Conservation (phyloP, 1,140 invertebrate species). For the Drosophila biarmipes region DNA sequence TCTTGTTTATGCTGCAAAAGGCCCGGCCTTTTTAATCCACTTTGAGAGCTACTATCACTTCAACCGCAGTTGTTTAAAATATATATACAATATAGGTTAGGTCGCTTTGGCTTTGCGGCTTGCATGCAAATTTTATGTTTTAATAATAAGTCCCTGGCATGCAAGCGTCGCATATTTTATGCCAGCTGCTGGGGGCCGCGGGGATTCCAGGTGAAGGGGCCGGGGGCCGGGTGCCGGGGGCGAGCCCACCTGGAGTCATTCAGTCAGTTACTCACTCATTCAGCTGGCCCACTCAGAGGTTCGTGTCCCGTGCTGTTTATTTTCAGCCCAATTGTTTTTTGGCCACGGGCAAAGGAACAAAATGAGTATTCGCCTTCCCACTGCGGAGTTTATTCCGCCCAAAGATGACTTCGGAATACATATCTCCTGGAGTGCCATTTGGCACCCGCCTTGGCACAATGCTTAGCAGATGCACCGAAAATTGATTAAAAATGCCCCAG, state of each 20-base stretch:
- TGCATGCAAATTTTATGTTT: conserved; percentile 82
- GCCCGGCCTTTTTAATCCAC: too few relatives aligned
- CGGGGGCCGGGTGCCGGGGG: too few relatives aligned
- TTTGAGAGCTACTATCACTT: background rate
- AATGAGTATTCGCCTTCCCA: background rate
- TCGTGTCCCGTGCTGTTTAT: conserved; percentile 35
- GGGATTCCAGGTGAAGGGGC: background rate
- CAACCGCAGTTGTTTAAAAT: conserved; percentile 15
- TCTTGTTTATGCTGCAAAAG: background rate
- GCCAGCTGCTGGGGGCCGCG: conserved; percentile 54
- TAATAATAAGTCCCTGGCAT: conserved; percentile 80
- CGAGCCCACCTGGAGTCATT: conserved; percentile 25
- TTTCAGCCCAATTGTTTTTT: conserved; percentile 50
- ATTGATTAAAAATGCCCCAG: conserved; percentile 22
- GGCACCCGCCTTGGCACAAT: conserved; percentile 2
- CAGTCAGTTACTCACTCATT: conserved; percentile 18
- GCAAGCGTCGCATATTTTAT: conserved; percentile 80
- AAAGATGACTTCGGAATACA: background rate
- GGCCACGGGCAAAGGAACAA: background rate
- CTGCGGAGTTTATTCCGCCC: background rate
- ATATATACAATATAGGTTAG: conserved; percentile 32
- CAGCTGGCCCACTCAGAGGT: conserved; percentile 13
- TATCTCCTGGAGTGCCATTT: conserved; percentile 10
- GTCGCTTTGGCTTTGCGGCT: conserved; percentile 57
- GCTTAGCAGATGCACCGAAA: conserved; percentile 4